These are phyloP conservation scores for Melanargia galathea DNA, from an alignment of 2,888 invertebrate species.

Conservation along the genomic window DNA sequence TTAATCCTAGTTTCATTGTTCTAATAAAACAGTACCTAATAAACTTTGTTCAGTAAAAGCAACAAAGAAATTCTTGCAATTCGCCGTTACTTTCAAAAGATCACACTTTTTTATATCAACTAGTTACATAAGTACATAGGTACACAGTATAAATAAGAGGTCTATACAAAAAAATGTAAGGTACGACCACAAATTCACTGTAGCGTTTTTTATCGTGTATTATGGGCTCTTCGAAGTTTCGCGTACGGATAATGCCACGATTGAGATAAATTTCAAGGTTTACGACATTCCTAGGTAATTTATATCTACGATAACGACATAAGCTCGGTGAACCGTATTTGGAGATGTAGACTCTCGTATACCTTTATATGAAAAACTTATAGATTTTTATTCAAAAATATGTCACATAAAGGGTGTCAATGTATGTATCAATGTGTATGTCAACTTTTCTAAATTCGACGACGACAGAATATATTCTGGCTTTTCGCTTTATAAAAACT, in stretches of 20 bases:
- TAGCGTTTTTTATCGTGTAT: slow-evolving; percentile 22
- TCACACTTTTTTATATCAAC: slow-evolving; percentile 2
- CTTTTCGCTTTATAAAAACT: no score
- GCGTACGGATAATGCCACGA: slow-evolving; percentile 19
- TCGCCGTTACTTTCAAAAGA: not conserved
- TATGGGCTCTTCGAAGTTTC: slow-evolving; percentile 25
- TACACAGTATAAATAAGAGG: slow-evolving; percentile 14
- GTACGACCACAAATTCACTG: slow-evolving; percentile 17
- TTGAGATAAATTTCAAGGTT: slow-evolving; percentile 35
- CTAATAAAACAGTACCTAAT: no score
- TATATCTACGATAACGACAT: slow-evolving; percentile 29
- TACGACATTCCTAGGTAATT: slow-evolving; percentile 33
- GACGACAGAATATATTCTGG: no score
- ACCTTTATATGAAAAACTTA: not conserved
- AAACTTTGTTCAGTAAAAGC: slow-evolving; percentile 1
- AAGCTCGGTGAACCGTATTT: slow-evolving; percentile 3
- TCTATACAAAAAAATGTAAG: slow-evolving; percentile 10
- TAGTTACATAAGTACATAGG: no score
- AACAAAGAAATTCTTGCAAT: not conserved
- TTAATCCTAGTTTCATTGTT: no score
- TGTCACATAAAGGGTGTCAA: no score
- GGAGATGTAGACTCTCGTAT: not conserved
- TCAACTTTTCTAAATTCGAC: no score
- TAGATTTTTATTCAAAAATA: not conserved
- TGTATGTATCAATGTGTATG: no score